A percentile compares a stretch with the other conserved stretches of the same genome.
phyloP scores from a whole-genome alignment of 1,140 invertebrate genomes.

The Apocrypta bakeri region DNA sequence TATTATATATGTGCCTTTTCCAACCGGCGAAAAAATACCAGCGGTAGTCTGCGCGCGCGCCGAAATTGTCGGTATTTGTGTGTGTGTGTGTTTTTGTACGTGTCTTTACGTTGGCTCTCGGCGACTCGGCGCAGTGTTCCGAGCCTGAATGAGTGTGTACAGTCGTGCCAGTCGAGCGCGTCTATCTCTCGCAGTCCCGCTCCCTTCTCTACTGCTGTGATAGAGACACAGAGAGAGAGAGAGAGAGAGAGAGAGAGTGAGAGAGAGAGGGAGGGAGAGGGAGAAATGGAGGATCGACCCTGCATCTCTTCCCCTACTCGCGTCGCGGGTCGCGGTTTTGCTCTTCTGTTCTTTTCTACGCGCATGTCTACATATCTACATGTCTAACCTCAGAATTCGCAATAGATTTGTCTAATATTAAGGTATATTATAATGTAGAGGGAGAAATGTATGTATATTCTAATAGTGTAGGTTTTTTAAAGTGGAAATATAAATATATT shows the following conservation, averaged over 20 bases:
- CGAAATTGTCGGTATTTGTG: background rate
- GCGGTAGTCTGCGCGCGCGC: constrained; percentile 54
- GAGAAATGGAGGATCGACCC: constrained; percentile 17
- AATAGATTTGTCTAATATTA: no score
- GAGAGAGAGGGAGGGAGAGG: background rate
- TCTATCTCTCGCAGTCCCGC: constrained; percentile 40
- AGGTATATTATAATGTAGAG: no score
- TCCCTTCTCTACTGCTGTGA: background rate
- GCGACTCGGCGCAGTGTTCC: constrained; percentile 59
- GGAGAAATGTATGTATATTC: no score
- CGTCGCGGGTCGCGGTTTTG: no score
- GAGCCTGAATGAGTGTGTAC: constrained; percentile 61
- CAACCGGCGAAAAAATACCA: constrained; percentile 52
- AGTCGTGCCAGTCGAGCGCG: constrained; percentile 38
- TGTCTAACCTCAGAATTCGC: no score
- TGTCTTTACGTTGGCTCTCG: no score
- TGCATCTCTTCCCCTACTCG: background rate
- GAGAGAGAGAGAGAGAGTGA: no score
- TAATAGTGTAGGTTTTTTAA: no score
- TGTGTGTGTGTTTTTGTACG: no score
- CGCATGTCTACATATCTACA: no score
- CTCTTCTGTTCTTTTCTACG: background rate
- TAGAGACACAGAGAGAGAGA: no score
- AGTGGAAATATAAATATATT: no score
- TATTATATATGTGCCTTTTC: background rate